phyloP scores from a whole-genome alignment of 2,797 vertebrate species.

The Chiroxiphia lanceolata region DNA sequence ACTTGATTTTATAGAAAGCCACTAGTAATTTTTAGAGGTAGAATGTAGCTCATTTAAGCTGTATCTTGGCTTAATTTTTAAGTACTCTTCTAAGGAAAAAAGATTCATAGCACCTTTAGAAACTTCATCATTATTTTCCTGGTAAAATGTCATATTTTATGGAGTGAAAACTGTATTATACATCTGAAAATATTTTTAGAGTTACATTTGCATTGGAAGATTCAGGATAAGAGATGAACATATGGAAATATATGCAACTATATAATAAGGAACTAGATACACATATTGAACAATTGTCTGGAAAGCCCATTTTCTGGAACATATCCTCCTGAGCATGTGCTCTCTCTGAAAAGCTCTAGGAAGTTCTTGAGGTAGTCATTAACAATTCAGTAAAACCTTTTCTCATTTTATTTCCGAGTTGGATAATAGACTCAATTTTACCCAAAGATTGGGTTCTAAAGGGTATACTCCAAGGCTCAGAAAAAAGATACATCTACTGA shows the following conservation, averaged over 20 bases:
- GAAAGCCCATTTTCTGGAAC: neutral
- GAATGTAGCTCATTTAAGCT: neutral
- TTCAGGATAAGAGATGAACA: neutral
- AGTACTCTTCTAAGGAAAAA: neutral
- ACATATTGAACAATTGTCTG: neutral
- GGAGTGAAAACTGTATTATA: neutral
- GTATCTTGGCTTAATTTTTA: neutral
- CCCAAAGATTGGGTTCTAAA: neutral
- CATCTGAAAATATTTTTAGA: neutral
- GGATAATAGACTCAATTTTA: neutral
- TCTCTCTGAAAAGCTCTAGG: neutral
- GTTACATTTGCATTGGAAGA: neutral
- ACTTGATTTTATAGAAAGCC: neutral
- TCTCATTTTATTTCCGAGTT: neutral
- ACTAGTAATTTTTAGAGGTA: neutral
- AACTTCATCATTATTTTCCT: neutral
- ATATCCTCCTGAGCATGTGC: neutral
- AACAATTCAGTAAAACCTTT: neutral
- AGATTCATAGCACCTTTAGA: neutral
- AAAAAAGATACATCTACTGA: neutral
- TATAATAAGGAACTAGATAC: neutral
- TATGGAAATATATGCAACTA: neutral
- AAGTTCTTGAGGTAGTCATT: neutral
- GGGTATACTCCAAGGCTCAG: neutral
- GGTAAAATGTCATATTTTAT: neutral